These are phyloP conservation scores for Rousettus leschenaultii DNA, from an alignment of 2,113 vertebrate genomes.

Conservation along the genomic window DNA sequence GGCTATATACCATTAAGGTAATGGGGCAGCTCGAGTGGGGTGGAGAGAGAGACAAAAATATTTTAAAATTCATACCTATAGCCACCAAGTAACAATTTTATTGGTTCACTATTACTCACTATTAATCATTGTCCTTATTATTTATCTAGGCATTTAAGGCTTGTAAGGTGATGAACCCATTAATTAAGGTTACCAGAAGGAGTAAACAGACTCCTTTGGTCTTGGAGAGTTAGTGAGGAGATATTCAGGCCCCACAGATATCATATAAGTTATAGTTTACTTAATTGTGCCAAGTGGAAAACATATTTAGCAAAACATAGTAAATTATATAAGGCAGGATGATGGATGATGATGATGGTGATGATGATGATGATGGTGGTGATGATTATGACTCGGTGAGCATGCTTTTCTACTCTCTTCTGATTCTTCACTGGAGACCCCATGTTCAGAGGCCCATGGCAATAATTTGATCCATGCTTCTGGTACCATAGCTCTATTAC, in stretches of 20 bases:
- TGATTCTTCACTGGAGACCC: not conserved
- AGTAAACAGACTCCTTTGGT: not conserved
- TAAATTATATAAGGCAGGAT: not conserved
- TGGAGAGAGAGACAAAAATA: not conserved
- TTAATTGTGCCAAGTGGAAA: not conserved
- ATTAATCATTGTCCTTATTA: not conserved
- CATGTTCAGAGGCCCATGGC: not conserved
- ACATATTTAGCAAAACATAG: not conserved
- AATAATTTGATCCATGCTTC: not conserved
- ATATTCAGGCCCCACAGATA: not conserved
- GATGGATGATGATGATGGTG: not conserved
- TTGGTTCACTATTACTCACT: not conserved
- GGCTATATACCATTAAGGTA: not conserved
- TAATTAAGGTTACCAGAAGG: not conserved
- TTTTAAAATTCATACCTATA: not conserved
- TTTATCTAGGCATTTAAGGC: not conserved
- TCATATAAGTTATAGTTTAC: not conserved
- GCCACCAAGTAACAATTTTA: not conserved
- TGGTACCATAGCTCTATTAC: fast-evolving
- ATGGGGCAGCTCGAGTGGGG: not conserved
- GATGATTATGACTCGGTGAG: not conserved
- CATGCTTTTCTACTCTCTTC: not conserved
- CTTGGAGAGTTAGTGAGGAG: not conserved
- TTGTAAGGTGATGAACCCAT: not conserved
- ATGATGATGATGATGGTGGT: not conserved